Evolutionary conservation across 2,888 invertebrate genomes (phyloP), one percentile per base, ranked within the genome.

Genomic region (Holacanthella duospinosa): DNA sequence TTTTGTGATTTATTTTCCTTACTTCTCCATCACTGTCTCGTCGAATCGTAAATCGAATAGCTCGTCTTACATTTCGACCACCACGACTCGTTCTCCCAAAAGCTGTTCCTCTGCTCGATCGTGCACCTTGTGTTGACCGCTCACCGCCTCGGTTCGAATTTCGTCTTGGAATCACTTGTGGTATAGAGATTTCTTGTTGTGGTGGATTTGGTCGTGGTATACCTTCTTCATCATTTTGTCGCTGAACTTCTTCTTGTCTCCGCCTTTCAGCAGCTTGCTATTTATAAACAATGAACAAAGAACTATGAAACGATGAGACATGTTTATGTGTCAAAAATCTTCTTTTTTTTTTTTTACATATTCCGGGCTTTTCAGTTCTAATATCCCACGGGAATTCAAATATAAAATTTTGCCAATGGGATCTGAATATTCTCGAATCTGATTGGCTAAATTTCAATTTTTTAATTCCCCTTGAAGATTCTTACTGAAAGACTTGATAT

Each of bases 131-230:
- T 2, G 26, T 54, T 12, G 54, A 12, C 54, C 9, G 3, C 56
- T 6, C 6, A 19, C n/a, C 55, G 24, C 16, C 29, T n/a, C 29
- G 4, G n/a, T 24, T 24, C 27, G 6, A 4, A 48, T 21, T 26
- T n/a, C 64, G 58, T 1, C 65, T 43, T n/a, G 68, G 66, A n/a
- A 53, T 27, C 19, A 59, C 66, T 64, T 73, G 72, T 61, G 59
- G 68, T 2, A 68, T 64, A 4, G 71, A 70, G 43, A 73, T 69
- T 64, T 73, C 72, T 57, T 64, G 59, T 59, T 73, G 72, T 0
- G 72, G 72, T 19, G 72, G 72, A 68, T 73, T 70, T 3, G 72
- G 71, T 60, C 70, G 44, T n/a, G 70, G 71, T 9, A 73, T 65
- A 19, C 72, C 72, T 64, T 71, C 69, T 24, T 53, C 66, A 48